Evolutionary conservation across 92 coral and sea anemone genomes (phyloP), one percentile per base, ranked within the genome.

Genomic region (Actinostola sp.): DNA sequence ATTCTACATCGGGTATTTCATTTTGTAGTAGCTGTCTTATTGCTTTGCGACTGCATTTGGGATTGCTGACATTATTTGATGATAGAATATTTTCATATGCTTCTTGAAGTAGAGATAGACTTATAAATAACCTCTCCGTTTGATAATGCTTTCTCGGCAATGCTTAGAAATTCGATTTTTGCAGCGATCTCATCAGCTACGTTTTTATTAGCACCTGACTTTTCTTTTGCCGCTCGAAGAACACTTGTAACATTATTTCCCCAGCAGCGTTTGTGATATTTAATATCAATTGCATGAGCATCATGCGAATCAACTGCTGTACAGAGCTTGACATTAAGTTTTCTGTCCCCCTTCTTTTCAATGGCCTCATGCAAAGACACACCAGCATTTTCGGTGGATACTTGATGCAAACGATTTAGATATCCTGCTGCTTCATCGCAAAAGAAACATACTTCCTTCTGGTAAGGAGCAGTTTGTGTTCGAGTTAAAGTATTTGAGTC

Each of bases 1-100:
- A 80, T 78, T 89, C 87, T 29, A 80, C 60, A 51, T 59, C 87
- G n/a, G 83, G 79, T 43, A 85, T 85, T 81, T 89, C 94, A 52
- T 62, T 76, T 54, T 55, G 86, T 9, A 84, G 82, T 34, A 84
- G 75, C 56, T 80, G 84, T 35, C 81, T 89, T 27, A 76, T n/a
- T 50, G 41, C 75, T 26, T 80, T n/a, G n/a, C n/a, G n/a, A n/a
- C n/a, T n/a, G n/a, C n/a, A n/a, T n/a, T n/a, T n/a, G n/a, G n/a
- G n/a, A n/a, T n/a, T n/a, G n/a, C n/a, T n/a, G n/a, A n/a, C n/a
- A n/a, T n/a, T n/a, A n/a, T n/a, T n/a, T n/a, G n/a, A n/a, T n/a
- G n/a, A n/a, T n/a, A n/a, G n/a, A n/a, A n/a, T n/a, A n/a, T n/a
- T n/a, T n/a, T n/a, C n/a, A n/a, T n/a, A n/a, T n/a, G n/a, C n/a